phyloP scores from a whole-genome alignment of 2,888 invertebrate genomes.

The Cataglyphis albicans region DNA sequence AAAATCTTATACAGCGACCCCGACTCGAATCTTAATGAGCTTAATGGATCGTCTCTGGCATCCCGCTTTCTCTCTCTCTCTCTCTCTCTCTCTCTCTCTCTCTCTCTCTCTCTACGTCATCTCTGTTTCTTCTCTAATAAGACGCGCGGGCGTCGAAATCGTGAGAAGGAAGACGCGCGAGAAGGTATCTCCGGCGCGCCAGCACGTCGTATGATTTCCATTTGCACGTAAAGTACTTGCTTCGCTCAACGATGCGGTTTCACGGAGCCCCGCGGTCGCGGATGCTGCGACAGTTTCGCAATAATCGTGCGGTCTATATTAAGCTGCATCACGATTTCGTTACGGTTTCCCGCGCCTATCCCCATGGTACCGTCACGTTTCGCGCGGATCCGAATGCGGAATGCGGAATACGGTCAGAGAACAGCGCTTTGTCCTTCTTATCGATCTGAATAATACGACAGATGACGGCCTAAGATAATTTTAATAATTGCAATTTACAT shows the following conservation, averaged over 20 bases:
- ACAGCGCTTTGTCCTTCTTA: neutral
- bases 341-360: constrained; percentile 36
- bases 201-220: constrained; percentile 33
- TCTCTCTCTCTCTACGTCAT: no score
- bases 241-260: constrained; percentile 6
- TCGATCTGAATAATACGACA: neutral
- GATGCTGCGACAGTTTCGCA: constrained; percentile 32
- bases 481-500: neutral
- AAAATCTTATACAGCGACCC: constrained; percentile 38
- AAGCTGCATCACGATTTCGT: constrained; percentile 46
- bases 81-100: no score
- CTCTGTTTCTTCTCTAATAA: constrained; percentile 13
- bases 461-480: neutral
- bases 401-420: constrained; percentile 13
- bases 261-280: constrained; percentile 2
- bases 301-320: constrained; percentile 32
- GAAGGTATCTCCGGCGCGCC: neutral
- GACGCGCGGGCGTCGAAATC: neutral
- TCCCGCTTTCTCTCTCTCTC: neutral
- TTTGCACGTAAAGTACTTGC: constrained; percentile 53
- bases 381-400: constrained; percentile 8
- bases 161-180: constrained; percentile 8
- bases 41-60: constrained; percentile 45
- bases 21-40: constrained; percentile 40
- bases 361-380: constrained; percentile 32